These are phyloP conservation scores for Eufriesea mexicana DNA, from an alignment of 1,140 invertebrate genomes.

Conservation along the genomic window DNA sequence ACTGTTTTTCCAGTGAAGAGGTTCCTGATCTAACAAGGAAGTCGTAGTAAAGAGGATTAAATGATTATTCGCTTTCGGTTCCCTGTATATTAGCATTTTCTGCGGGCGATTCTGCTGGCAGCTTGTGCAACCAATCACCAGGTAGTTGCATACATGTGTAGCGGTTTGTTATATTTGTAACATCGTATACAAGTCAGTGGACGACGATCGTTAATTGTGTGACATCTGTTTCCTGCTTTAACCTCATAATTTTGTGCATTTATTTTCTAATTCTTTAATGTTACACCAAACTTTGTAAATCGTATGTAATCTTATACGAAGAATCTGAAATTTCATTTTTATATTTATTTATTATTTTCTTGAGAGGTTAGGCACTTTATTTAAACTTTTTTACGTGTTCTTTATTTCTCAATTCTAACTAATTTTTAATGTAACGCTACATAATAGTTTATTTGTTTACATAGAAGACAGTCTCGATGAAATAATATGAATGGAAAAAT, in stretches of 20 bases:
- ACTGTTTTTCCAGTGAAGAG: background rate
- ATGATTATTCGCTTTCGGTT: background rate
- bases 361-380: background rate
- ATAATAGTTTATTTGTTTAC: background rate
- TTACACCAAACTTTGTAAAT: background rate
- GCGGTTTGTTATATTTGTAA: slow-evolving; percentile 16
- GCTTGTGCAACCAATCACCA: slow-evolving; percentile 50
- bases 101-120: slow-evolving; percentile 68
- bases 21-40: slow-evolving; percentile 51
- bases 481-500: background rate
- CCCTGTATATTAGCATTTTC: slow-evolving; percentile 34
- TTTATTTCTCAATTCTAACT: background rate
- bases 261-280: background rate
- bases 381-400: background rate
- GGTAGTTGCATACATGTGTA: slow-evolving; percentile 13
- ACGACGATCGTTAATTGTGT: background rate
- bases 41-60: background rate
- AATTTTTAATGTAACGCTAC: background rate
- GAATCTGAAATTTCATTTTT: background rate
- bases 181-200: background rate
- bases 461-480: background rate
- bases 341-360: background rate
- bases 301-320: background rate
- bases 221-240: slow-evolving; percentile 19
- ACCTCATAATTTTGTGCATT: background rate